Conservation (phyloP, 2,797 vertebrate species). For the Falco naumanni region DNA sequence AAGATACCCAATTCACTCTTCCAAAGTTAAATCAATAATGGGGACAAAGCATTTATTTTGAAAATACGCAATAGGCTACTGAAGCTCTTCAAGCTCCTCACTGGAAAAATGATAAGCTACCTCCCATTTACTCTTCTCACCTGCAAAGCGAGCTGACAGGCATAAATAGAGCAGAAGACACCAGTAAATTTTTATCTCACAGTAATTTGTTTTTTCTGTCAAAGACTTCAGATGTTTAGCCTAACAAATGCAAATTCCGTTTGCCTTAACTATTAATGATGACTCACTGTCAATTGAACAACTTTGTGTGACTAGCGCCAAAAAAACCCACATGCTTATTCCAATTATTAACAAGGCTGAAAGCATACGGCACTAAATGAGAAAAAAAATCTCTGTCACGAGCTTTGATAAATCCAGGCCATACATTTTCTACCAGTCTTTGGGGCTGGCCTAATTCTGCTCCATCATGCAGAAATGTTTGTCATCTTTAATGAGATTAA, state of each 20-base stretch:
- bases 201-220: conserved; percentile 36
- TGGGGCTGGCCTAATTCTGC: neutral
- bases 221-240: neutral
- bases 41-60: neutral
- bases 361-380: conserved; percentile 1
- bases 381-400: neutral
- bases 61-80: neutral
- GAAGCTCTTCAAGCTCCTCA: neutral
- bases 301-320: neutral
- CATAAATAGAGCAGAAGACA: neutral
- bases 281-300: conserved; percentile 5
- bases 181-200: neutral
- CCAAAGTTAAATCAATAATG: neutral
- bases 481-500: neutral
- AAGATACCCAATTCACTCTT: neutral
- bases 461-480: neutral
- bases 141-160: conserved; percentile 16
- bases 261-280: conserved; percentile 1
- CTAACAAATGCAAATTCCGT: conserved; percentile 18
- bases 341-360: neutral
- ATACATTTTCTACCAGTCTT: neutral
- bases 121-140: neutral
- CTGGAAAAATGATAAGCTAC: neutral
- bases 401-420: neutral
- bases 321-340: neutral